Percentiles rank a stretch among this genome's conserved stretches.
These are phyloP conservation scores for Ctenodactylus gundi DNA, from an alignment of 2,113 vertebrate species.

Conservation along the genomic window DNA sequence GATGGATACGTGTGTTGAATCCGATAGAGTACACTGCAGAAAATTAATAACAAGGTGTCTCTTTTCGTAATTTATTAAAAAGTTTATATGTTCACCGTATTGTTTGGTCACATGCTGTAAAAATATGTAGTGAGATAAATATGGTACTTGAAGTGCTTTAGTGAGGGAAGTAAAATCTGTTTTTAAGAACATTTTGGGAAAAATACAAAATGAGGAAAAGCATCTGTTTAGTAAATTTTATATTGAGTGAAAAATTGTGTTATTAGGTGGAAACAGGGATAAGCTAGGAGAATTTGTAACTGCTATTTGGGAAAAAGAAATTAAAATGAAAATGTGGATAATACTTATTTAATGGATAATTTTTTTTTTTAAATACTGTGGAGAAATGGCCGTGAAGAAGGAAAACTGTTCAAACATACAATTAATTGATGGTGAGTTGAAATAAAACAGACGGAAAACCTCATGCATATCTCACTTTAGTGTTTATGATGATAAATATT, in stretches of 20 bases:
- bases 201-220: background rate
- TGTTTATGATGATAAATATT: too few species aligned
- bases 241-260: background rate
- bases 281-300: background rate
- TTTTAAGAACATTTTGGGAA: background rate
- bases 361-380: background rate
- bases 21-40: too few species aligned
- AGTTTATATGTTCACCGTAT: too few species aligned
- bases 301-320: background rate
- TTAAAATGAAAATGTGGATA: background rate
- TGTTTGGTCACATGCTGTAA: too few species aligned
- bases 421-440: background rate
- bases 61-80: too few species aligned
- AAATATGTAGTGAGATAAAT: too few species aligned
- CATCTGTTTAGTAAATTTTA: background rate
- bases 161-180: background rate
- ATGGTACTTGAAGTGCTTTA: background rate
- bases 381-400: background rate
- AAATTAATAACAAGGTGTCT: too few species aligned
- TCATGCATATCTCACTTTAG: too few species aligned
- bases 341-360: background rate
- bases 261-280: background rate
- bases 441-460: too few species aligned
- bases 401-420: background rate
- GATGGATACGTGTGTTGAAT: too few species aligned